Evolutionary conservation across 2,888 invertebrate genomes (phyloP), one percentile per base, ranked within the genome.

Genomic region (Vannuccia rotundouncinata): DNA sequence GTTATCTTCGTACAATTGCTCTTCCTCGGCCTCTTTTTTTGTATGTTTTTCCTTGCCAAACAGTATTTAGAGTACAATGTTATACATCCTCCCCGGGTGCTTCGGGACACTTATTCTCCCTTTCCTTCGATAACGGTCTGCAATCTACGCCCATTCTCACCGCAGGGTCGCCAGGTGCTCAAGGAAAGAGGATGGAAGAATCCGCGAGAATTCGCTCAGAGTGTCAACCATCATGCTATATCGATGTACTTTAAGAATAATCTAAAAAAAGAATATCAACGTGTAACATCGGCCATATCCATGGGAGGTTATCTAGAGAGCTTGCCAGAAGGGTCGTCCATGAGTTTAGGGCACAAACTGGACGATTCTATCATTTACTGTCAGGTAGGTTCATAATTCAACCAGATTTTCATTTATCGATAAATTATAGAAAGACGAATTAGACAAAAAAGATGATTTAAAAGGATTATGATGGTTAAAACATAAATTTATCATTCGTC

Each of bases 11-110:
- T 81, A 13, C 27, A 78, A 31, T 29, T 81, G 27, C 73, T 81
- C 10, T 82, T 81, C 30, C 22, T 66, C 28, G 80, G 81, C 5
- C 77, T 31, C 31, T 73, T 81, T 1, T 29, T 82, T 22, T 81
- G 81, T 30, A 77, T 81, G 77, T 59, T 76, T 28, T 81, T 81
- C 75, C 74, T 81, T 0, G 29, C 78, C 0, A 59, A 45, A 60
- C 81, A 81, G 77, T 81, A 75, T 45, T 29, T 81, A 27, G 81
- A 29, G 29, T 81, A 81, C 25, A 59, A 82, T 74, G 81, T 81
- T 10, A 81, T 81, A 28, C 81, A 81, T 73, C 81, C 81, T 17
- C 81, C 81, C 59, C 78, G 81, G 25, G 81, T 81, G 13, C 81
- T 81, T 22, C 27, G 73, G 1, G 81, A 81, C 73, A 74, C 29